These are phyloP conservation scores for Agonopterix heracliana DNA, from an alignment of 2,888 invertebrate species.

Conservation along the genomic window DNA sequence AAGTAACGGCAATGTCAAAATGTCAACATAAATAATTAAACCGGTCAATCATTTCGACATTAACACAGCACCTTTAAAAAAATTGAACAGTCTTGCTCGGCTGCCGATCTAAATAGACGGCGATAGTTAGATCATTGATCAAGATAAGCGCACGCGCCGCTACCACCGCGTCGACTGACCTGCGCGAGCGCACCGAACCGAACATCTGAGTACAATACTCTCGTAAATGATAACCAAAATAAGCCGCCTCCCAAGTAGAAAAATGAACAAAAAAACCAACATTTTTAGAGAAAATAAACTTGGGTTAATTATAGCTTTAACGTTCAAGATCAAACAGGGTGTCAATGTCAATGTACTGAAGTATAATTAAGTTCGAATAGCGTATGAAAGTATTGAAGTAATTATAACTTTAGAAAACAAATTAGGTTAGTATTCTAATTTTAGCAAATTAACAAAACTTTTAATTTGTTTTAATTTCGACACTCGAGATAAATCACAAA, in stretches of 20 bases:
- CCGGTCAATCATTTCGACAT: too few relatives aligned
- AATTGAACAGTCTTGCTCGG: too few relatives aligned
- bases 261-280: constrained; percentile 33
- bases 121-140: background rate
- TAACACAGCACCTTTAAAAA: too few relatives aligned
- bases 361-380: background rate
- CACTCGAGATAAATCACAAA: too few relatives aligned
- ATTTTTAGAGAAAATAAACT: background rate
- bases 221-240: constrained; percentile 66
- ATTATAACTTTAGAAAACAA: background rate
- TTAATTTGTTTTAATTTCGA: too few relatives aligned
- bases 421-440: background rate
- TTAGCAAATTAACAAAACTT: too few relatives aligned
- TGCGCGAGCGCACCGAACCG: constrained; percentile 36
- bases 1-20: too few relatives aligned
- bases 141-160: constrained; percentile 46
- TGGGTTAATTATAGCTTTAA: constrained; percentile 10
- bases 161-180: constrained; percentile 54
- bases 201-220: constrained; percentile 39
- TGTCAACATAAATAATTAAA: too few relatives aligned
- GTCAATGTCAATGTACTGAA: constrained; percentile 25
- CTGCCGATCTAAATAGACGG: too few relatives aligned
- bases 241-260: constrained; percentile 56
- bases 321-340: constrained; percentile 26
- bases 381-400: background rate